Percentiles rank a stretch among this genome's conserved stretches.
Conservation (phyloP, 2,113 vertebrate genomes). For the Holacanthus passer region DNA sequence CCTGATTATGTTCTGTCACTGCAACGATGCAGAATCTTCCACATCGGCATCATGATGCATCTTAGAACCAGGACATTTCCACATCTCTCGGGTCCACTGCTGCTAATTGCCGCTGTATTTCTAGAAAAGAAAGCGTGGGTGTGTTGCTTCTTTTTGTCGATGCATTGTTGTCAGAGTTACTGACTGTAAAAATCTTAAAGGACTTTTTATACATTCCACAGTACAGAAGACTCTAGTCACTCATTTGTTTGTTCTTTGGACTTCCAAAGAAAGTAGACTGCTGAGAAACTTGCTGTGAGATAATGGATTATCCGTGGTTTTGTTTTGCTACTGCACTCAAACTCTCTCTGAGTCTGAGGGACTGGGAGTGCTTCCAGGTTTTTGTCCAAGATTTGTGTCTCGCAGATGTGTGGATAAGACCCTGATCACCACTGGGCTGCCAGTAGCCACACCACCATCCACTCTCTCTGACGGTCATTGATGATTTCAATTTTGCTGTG, state of each 20-base stretch:
- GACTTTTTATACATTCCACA: not conserved
- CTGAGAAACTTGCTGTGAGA: constrained; percentile 38
- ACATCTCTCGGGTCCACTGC: not conserved
- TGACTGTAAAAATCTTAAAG: not conserved
- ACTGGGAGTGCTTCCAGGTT: constrained; percentile 73
- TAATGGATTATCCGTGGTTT: constrained; percentile 67
- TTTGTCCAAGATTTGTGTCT: constrained; percentile 61
- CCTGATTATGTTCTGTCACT: too few species aligned
- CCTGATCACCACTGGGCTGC: constrained; percentile 60
- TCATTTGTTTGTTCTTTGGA: constrained; percentile 19
- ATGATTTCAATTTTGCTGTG: constrained; percentile 73
- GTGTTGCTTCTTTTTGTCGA: not conserved
- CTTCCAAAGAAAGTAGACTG: constrained; percentile 45
- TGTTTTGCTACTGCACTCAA: constrained; percentile 53
- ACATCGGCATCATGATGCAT: too few species aligned
- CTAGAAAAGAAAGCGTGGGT: not conserved
- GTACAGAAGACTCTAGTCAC: constrained; percentile 10
- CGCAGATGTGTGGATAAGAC: constrained; percentile 70
- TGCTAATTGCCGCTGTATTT: constrained; percentile 17
- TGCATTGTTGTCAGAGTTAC: constrained; percentile 6
- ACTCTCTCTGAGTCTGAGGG: constrained; percentile 25
- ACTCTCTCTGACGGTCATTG: constrained; percentile 70
- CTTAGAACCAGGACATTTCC: too few species aligned
- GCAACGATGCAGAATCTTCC: too few species aligned
- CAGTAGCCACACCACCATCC: constrained; percentile 54